Conservation (phyloP, 2,113 vertebrate species). For the Fregetta grallaria region DNA sequence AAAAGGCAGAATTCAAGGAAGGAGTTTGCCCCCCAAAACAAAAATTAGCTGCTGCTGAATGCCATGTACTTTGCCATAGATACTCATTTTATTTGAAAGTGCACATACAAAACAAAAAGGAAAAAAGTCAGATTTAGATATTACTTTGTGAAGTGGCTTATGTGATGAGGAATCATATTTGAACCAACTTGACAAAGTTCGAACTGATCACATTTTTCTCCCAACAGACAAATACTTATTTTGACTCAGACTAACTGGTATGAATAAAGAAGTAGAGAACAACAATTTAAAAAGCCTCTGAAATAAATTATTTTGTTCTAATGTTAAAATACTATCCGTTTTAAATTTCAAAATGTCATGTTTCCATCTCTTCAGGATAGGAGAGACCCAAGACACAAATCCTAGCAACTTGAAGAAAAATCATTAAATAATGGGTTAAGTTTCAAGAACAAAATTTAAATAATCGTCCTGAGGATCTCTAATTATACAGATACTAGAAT, state of each 20-base stretch:
- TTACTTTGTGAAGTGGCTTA: background rate
- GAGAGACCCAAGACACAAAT: background rate
- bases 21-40: background rate
- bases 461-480: background rate
- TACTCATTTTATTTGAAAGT: background rate
- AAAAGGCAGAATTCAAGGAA: background rate
- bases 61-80: background rate
- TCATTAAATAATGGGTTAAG: background rate
- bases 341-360: background rate
- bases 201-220: background rate
- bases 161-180: background rate
- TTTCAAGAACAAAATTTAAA: background rate
- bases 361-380: background rate
- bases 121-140: background rate
- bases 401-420: background rate
- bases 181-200: background rate
- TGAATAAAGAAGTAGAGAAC: background rate
- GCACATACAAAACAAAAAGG: background rate
- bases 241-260: background rate
- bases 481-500: background rate
- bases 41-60: background rate
- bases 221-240: background rate
- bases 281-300: background rate
- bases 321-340: background rate
- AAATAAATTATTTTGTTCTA: background rate